Conservation (phyloP, 2,888 invertebrate genomes). For the Tetranychus truncatus region DNA sequence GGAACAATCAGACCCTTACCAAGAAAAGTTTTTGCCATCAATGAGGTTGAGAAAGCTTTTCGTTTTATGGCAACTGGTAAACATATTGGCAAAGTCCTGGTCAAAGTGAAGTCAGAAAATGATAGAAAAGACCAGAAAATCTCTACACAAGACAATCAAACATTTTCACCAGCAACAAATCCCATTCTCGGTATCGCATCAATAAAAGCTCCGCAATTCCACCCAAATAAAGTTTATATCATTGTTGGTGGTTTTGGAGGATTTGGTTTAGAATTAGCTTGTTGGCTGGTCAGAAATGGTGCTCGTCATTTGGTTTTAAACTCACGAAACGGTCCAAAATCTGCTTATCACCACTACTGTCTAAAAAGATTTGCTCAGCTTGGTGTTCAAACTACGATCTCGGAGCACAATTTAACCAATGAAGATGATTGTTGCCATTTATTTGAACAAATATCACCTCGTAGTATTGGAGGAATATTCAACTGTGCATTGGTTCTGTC, state of each 20-base stretch:
- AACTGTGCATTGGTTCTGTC: conserved; percentile 65
- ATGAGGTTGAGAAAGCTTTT: conserved; percentile 80
- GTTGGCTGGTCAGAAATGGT: conserved; percentile 72
- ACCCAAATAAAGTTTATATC: conserved; percentile 37
- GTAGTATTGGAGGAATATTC: conserved; percentile 66
- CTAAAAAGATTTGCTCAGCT: conserved; percentile 43
- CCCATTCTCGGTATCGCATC: not conserved
- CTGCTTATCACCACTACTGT: conserved; percentile 76
- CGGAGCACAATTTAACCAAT: conserved; percentile 48
- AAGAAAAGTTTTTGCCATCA: conserved; percentile 60
- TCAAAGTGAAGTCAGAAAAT: conserved; percentile 44
- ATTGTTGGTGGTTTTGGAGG: conserved; percentile 67
- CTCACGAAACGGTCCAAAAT: conserved; percentile 69
- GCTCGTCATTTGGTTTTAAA: conserved; percentile 66
- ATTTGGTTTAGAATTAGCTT: conserved; percentile 77
- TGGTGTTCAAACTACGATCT: conserved; percentile 45
- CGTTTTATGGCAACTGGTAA: conserved; percentile 88
- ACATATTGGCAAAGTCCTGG: conserved; percentile 87
- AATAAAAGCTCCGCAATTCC: conserved; percentile 42
- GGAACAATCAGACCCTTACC: conserved; percentile 49
- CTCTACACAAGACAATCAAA: conserved; percentile 48
- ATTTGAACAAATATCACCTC: conserved; percentile 44
- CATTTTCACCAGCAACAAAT: conserved; percentile 43
- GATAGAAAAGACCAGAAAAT: conserved; percentile 27
- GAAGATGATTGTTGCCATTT: conserved; percentile 51